These are phyloP conservation scores for Cotesia congregata DNA, from an alignment of 2,888 invertebrate genomes.

Conservation along the genomic window DNA sequence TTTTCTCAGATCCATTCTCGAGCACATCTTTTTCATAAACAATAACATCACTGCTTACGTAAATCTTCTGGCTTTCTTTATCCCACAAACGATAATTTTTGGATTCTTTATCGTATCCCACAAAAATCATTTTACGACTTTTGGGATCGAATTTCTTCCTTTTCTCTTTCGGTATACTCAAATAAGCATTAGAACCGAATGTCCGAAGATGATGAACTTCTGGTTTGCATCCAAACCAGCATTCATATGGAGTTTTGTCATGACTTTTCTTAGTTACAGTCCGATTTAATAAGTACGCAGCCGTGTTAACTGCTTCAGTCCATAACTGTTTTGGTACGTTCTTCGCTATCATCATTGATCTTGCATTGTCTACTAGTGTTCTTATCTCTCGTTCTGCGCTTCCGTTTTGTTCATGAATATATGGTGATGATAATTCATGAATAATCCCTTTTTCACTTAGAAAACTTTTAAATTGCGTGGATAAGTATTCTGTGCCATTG, in stretches of 20 bases:
- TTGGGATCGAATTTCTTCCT: slow-evolving; percentile 39
- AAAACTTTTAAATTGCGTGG: slow-evolving; percentile 15
- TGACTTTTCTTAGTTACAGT: neutral
- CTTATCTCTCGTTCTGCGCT: slow-evolving; percentile 47
- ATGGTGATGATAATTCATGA: slow-evolving; percentile 43
- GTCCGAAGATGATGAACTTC: slow-evolving; percentile 20
- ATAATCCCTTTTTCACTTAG: slow-evolving; percentile 39
- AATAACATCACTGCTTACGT: slow-evolving; percentile 29
- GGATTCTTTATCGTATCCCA: slow-evolving; percentile 44
- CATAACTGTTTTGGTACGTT: slow-evolving; percentile 25
- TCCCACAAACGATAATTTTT: slow-evolving; percentile 38
- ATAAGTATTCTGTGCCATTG: slow-evolving; percentile 33
- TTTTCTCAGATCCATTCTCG: slow-evolving; percentile 28
- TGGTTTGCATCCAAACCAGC: slow-evolving; percentile 12
- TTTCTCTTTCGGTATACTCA: slow-evolving; percentile 35
- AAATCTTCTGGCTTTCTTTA: slow-evolving; percentile 29
- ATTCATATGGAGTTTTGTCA: slow-evolving; percentile 32
- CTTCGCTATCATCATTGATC: slow-evolving; percentile 45
- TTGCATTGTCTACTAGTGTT: slow-evolving; percentile 47
- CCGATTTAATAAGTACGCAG: slow-evolving; percentile 35
- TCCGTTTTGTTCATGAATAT: slow-evolving; percentile 49
- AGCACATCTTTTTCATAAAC: slow-evolving; percentile 32
- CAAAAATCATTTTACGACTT: slow-evolving; percentile 36
- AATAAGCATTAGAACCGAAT: slow-evolving; percentile 40
- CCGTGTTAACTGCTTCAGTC: slow-evolving; percentile 38